Conservation (phyloP, 2,113 vertebrate species). For the Struthidea cinerea region DNA sequence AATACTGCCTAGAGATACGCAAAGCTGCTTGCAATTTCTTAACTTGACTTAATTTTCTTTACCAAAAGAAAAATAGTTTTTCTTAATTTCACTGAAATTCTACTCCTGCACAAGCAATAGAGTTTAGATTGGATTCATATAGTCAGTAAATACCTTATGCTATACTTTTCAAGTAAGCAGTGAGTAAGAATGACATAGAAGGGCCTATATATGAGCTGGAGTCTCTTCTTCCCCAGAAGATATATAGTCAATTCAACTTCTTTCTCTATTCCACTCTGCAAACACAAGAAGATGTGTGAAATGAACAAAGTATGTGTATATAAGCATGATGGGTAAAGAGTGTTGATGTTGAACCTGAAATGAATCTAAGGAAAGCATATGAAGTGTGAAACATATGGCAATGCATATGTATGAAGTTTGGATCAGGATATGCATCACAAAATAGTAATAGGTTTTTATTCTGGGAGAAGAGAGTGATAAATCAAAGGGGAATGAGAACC, state of each 20-base stretch:
- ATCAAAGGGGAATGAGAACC: constrained; percentile 57
- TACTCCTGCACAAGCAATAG: neutral
- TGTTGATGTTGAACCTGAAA: constrained; percentile 71
- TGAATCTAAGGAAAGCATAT: constrained; percentile 65
- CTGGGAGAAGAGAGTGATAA: constrained; percentile 54
- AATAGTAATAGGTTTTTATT: constrained; percentile 58
- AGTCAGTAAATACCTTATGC: neutral
- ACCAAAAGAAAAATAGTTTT: neutral
- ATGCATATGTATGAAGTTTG: constrained; percentile 74
- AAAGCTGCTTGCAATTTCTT: neutral
- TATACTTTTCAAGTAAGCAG: neutral
- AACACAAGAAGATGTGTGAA: constrained; percentile 64
- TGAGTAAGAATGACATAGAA: neutral
- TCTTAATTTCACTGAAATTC: neutral
- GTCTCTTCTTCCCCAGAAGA: neutral
- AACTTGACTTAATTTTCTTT: neutral
- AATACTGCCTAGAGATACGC: neutral
- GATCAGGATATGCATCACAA: constrained; percentile 66
- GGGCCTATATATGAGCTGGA: neutral
- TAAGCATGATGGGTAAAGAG: constrained; percentile 57
- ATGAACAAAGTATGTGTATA: constrained; percentile 68
- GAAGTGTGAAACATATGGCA: constrained; percentile 73
- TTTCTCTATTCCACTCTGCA: constrained; percentile 36
- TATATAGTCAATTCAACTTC: neutral
- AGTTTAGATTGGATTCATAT: neutral